Percentiles rank a stretch among this genome's conserved stretches.
Conservation (phyloP, 2,113 vertebrate genomes). For the Atlantisia rogersi region DNA sequence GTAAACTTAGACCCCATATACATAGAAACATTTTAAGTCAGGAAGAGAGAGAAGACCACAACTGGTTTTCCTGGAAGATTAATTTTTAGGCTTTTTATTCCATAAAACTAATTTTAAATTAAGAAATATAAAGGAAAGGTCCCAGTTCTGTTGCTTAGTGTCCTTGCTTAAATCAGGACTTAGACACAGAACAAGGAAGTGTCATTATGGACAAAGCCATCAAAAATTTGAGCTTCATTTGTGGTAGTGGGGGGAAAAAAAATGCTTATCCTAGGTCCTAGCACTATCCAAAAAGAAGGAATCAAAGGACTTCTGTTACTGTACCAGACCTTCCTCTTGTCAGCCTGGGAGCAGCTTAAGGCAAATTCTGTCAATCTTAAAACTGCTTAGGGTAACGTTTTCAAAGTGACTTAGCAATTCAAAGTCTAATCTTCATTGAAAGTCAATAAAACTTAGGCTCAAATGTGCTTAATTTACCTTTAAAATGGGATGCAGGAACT, state of each 20-base stretch:
- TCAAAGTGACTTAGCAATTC: not conserved
- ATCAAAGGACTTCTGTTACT: not conserved
- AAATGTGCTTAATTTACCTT: slow-evolving; percentile 17
- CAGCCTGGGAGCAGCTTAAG: not conserved
- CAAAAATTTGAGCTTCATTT: not conserved
- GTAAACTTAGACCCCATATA: not conserved
- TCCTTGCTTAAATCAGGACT: not conserved
- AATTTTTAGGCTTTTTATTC: not conserved
- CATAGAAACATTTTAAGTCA: not conserved
- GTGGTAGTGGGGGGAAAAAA: not conserved
- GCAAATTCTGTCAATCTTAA: slow-evolving; percentile 38
- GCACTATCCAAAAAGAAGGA: not conserved
- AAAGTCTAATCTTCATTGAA: slow-evolving; percentile 36
- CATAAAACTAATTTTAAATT: not conserved
- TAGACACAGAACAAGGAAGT: not conserved
- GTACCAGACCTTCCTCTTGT: not conserved
- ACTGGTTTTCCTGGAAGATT: not conserved
- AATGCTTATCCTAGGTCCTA: not conserved
- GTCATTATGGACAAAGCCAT: not conserved
- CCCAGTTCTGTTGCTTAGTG: not conserved
- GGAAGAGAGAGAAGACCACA: not conserved
- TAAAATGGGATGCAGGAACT: not conserved
- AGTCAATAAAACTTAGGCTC: slow-evolving; percentile 17
- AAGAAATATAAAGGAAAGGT: not conserved
- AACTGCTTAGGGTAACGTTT: slow-evolving; percentile 24